Conservation (phyloP, 2,888 invertebrate genomes). For the Tetragonisca angustula region DNA sequence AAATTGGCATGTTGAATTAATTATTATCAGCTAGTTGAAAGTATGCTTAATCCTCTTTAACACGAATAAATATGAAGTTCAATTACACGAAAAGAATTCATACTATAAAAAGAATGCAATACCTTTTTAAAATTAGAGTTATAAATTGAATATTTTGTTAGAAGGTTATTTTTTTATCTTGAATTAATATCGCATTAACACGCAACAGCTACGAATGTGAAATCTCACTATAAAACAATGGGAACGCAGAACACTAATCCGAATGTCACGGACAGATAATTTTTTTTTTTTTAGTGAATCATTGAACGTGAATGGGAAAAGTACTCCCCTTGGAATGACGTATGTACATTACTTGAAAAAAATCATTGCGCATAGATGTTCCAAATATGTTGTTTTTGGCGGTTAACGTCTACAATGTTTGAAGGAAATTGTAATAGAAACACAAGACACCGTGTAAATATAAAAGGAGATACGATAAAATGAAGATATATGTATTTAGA, state of each 20-base stretch:
- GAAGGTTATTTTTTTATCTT: constrained; percentile 8
- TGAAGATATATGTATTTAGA: constrained; percentile 4
- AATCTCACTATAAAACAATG: constrained; percentile 9
- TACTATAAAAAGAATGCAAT: background rate
- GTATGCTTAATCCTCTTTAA: background rate
- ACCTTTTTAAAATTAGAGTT: constrained; percentile 4
- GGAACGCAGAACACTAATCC: background rate
- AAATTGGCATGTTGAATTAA: constrained; percentile 12
- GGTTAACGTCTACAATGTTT: constrained; percentile 32
- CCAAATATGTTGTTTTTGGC: constrained; percentile 47
- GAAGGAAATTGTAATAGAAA: background rate
- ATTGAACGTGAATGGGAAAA: constrained; percentile 67
- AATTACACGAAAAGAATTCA: background rate
- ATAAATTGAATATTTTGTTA: constrained; percentile 15
- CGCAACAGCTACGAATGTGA: background rate
- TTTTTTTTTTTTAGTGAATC: constrained; percentile 71
- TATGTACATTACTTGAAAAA: constrained; percentile 61
- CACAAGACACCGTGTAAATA: background rate
- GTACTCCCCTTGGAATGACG: constrained; percentile 73
- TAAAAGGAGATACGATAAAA: background rate
- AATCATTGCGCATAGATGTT: constrained; percentile 33
- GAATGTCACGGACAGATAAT: constrained; percentile 27
- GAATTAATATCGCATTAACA: constrained; percentile 13
- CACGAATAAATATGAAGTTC: background rate
- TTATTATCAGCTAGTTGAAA: constrained; percentile 17